Evolutionary conservation across 1,140 invertebrate genomes (phyloP).

Genomic region (Calosoma granatense): DNA sequence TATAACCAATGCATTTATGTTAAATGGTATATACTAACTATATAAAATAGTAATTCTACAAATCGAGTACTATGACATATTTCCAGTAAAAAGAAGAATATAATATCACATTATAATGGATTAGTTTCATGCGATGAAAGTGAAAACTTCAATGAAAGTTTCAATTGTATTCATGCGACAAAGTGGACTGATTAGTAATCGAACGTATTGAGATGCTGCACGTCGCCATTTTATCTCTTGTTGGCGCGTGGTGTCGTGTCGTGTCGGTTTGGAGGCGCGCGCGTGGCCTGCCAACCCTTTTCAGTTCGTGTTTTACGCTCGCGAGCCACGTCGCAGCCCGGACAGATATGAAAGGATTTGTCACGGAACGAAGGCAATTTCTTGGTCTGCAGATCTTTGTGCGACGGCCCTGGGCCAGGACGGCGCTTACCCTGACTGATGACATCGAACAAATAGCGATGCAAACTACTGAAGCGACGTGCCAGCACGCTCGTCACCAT

Average conservation of each 20-base stretch:
- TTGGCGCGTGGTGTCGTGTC: no score
- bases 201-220: neutral
- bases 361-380: constrained; percentile 18
- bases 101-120: no score
- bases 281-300: neutral
- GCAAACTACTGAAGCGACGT: neutral
- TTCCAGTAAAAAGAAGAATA: no score
- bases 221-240: neutral
- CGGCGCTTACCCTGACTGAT: neutral
- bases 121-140: no score
- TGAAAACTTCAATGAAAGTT: no score
- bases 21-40: no score
- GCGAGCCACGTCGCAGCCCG: neutral
- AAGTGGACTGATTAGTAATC: no score
- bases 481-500: neutral
- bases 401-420: neutral
- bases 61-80: no score
- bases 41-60: no score
- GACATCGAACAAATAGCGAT: constrained; percentile 5
- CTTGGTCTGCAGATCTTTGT: constrained; percentile 15
- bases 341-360: constrained; percentile 17
- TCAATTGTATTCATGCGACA: no score
- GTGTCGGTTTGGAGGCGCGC: neutral
- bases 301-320: neutral
- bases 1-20: no score